Evolutionary conservation across 2,888 invertebrate species (phyloP).

Genomic region (Lasiommata megera): DNA sequence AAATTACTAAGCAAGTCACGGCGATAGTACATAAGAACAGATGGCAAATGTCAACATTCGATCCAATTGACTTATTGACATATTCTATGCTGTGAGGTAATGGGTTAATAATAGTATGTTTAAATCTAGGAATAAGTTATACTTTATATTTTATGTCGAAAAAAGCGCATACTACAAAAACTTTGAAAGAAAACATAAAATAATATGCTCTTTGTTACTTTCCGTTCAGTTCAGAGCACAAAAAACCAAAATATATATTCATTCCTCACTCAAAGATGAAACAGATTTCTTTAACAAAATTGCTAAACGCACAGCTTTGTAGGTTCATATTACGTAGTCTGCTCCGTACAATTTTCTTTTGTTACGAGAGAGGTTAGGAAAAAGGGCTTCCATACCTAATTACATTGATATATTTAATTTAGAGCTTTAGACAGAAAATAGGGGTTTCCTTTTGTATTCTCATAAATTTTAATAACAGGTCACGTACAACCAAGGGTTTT

Average conservation of each 20-base stretch:
- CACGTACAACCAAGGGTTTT: constrained; percentile 5
- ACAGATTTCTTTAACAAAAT: constrained; percentile 1
- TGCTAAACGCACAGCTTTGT: too few species aligned
- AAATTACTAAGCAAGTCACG: too few species aligned
- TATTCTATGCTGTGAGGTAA: too few species aligned
- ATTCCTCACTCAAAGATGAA: background rate
- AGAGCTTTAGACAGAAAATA: constrained; percentile 7
- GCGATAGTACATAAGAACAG: too few species aligned
- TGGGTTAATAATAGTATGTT: too few species aligned
- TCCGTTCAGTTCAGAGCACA: background rate
- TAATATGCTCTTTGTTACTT: background rate
- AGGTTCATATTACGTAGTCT: background rate
- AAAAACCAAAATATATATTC: background rate
- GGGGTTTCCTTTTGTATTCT: background rate
- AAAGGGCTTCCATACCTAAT: constrained; percentile 10
- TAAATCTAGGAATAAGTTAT: too few species aligned
- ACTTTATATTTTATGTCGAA: too few species aligned
- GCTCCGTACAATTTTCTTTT: constrained; percentile 2
- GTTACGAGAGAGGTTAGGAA: background rate
- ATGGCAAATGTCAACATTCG: too few species aligned
- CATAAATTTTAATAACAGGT: constrained; percentile 4
- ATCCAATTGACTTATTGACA: too few species aligned
- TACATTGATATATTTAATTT: constrained; percentile 15
- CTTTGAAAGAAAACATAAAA: too few species aligned
- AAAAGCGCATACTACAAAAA: too few species aligned